Conservation (phyloP, 2,888 invertebrate genomes). For the Drosophila sordidula region DNA sequence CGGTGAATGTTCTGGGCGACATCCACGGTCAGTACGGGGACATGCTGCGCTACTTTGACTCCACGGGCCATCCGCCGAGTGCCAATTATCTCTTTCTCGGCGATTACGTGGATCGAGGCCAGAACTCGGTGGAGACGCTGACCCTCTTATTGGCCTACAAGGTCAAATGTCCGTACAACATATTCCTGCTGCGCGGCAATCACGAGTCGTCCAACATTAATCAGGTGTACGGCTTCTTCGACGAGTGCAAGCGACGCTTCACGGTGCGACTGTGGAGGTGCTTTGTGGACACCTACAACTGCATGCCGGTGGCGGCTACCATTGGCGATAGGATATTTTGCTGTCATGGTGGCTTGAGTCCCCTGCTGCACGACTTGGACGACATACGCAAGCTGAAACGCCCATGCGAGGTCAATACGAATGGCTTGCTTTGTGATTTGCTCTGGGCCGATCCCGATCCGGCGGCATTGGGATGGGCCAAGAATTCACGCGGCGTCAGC, state of each 20-base stretch:
- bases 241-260: constrained; percentile 96
- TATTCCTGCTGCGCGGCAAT: constrained; percentile 49
- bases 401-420: constrained; percentile 98
- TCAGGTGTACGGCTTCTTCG: constrained; percentile 98
- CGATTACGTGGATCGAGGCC: constrained; percentile 56
- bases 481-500: constrained; percentile 99
- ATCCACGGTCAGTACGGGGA: constrained; percentile 50
- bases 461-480: constrained; percentile 99
- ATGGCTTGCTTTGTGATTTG: constrained; percentile 97
- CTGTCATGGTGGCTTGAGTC: constrained; percentile 93
- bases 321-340: constrained; percentile 90
- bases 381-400: constrained; percentile 98
- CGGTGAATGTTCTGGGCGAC: constrained; percentile 97
- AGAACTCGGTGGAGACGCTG: constrained; percentile 46
- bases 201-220: constrained; percentile 97
- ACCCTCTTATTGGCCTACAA: constrained; percentile 47
- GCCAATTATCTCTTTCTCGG: constrained; percentile 42
- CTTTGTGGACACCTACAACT: constrained; percentile 99
- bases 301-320: constrained; percentile 98
- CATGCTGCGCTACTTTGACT: constrained; percentile 43
- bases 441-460: constrained; percentile 99
- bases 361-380: constrained; percentile 97
- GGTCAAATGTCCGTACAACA: constrained; percentile 35
- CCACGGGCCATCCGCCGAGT: constrained; percentile 34
- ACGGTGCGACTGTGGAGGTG: constrained; percentile 99